phyloP scores from a whole-genome alignment of 2,113 vertebrate species.

The Setophaga petechia region DNA sequence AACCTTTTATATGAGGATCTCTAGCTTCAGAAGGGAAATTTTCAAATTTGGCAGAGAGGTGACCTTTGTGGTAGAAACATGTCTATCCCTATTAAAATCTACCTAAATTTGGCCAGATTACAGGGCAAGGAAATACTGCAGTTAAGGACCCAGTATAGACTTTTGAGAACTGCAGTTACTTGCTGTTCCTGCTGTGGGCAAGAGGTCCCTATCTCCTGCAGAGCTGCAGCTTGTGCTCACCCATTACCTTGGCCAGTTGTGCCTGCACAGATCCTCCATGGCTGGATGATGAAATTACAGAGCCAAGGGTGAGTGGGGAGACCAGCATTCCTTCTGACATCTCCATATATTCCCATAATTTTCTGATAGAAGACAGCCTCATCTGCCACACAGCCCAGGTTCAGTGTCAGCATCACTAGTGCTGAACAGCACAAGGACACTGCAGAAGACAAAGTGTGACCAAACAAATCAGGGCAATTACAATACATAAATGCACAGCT shows the following conservation, averaged over 20 bases:
- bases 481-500: not conserved
- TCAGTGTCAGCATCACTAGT: fast-evolving
- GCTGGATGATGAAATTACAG: not conserved
- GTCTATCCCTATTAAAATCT: not conserved
- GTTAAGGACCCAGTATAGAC: not conserved
- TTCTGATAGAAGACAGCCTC: not conserved
- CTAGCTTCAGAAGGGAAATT: not conserved
- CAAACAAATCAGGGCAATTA: not conserved
- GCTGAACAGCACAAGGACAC: not conserved
- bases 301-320: not conserved
- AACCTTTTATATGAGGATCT: not conserved
- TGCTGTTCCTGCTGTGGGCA: not conserved
- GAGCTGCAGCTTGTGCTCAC: not conserved
- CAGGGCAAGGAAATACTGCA: not conserved
- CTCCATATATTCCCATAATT: not conserved
- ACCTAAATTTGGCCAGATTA: not conserved
- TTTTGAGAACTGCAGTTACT: not conserved
- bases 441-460: not conserved
- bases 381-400: not conserved
- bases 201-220: not conserved
- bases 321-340: not conserved
- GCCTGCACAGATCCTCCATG: not conserved
- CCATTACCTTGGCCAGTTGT: not conserved
- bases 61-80: not conserved
- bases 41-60: not conserved